These are phyloP conservation scores for Sebastes hubbsi DNA, from an alignment of 2,797 vertebrate species.

Conservation along the genomic window DNA sequence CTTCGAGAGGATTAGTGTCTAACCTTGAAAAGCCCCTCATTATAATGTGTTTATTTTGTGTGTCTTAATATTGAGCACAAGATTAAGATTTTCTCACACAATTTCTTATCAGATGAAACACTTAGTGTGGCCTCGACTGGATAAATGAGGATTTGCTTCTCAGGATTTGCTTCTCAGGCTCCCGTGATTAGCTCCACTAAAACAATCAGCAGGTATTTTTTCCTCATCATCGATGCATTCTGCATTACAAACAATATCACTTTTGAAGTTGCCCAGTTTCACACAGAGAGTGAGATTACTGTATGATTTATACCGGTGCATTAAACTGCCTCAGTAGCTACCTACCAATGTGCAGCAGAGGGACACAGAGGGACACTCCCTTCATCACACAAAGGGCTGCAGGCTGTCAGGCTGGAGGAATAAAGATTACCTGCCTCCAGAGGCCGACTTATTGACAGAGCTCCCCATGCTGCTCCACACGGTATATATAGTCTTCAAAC, in stretches of 20 bases:
- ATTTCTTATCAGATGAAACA: not conserved
- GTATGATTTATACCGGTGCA: not conserved
- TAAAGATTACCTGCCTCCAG: slow-evolving; percentile 58
- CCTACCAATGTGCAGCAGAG: slow-evolving; percentile 9
- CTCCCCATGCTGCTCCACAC: slow-evolving; percentile 24
- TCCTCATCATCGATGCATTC: not conserved
- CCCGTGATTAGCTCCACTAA: not conserved
- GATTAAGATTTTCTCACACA: not conserved
- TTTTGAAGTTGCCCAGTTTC: not conserved
- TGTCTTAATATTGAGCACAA: not conserved
- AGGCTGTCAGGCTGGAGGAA: slow-evolving; percentile 35
- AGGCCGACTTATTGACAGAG: slow-evolving; percentile 59
- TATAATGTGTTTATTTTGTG: not conserved
- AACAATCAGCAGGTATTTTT: not conserved
- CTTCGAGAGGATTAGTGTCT: not conserved
- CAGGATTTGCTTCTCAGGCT: not conserved
- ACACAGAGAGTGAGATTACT: slow-evolving; percentile 1
- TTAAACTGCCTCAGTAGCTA: not conserved
- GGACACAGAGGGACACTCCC: slow-evolving; percentile 9
- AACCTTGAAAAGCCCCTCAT: slow-evolving; percentile 4
- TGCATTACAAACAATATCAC: not conserved
- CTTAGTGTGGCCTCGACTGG: not conserved
- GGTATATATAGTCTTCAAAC: slow-evolving; percentile 57
- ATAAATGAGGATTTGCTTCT: not conserved
- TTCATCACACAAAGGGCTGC: slow-evolving; percentile 13